A percentile compares a stretch with the other conserved stretches of the same genome.
Conservation (phyloP, 2,888 invertebrate species). For the Lepidonotus clava region DNA sequence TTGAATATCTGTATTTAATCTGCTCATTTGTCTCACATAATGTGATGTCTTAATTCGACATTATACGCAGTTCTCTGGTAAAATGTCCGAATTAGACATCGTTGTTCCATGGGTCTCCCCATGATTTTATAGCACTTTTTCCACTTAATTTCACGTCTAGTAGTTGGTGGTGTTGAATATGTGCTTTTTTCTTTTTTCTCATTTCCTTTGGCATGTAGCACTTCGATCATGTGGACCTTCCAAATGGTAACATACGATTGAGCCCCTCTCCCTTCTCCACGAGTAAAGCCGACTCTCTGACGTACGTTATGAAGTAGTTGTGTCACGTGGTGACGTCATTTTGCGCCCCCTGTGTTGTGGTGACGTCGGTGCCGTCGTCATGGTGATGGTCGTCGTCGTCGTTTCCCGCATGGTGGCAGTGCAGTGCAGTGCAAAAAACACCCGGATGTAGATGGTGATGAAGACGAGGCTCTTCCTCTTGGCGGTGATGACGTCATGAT, state of each 20-base stretch:
- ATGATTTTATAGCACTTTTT: too few species aligned
- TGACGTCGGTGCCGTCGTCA: background rate
- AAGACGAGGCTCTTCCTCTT: background rate
- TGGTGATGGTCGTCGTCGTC: constrained; percentile 23
- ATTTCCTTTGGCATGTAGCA: background rate
- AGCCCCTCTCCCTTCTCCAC: background rate
- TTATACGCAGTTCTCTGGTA: too few species aligned
- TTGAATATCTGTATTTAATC: too few species aligned
- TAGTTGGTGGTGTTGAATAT: background rate
- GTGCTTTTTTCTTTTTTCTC: background rate
- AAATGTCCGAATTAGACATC: too few species aligned
- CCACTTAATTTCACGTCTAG: background rate
- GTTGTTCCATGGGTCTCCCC: too few species aligned
- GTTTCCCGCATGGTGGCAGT: background rate
- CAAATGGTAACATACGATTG: constrained; percentile 2
- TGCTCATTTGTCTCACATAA: too few species aligned
- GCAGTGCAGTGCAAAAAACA: background rate
- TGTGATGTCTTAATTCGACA: too few species aligned
- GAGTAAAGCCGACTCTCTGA: background rate
- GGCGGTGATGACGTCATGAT: background rate
- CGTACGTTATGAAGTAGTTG: constrained; percentile 5
- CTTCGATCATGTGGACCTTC: background rate
- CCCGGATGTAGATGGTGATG: background rate
- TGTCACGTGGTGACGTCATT: constrained; percentile 3
- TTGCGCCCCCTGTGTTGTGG: background rate